These are phyloP conservation scores for Thinocorus orbignyianus DNA, from an alignment of 2,113 vertebrate genomes.

Conservation along the genomic window DNA sequence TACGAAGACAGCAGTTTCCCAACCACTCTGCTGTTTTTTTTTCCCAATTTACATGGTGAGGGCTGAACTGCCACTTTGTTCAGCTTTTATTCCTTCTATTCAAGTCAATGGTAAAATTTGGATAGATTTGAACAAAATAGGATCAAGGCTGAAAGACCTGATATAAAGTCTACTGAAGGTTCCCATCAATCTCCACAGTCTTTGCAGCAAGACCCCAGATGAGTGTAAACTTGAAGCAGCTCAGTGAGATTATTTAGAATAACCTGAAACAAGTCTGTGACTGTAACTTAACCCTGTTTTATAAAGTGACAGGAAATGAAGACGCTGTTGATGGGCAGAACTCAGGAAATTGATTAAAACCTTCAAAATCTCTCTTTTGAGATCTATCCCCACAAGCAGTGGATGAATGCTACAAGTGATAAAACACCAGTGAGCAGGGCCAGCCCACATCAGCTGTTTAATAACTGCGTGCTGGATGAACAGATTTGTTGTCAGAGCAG, in stretches of 20 bases:
- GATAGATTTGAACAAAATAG: not conserved
- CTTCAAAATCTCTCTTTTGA: not conserved
- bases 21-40: not conserved
- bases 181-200: not conserved
- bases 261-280: not conserved
- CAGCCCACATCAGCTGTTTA: not conserved
- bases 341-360: constrained; percentile 33
- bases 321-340: constrained; percentile 18
- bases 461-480: not conserved
- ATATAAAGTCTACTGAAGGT: not conserved
- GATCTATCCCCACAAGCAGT: not conserved
- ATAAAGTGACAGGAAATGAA: constrained; percentile 46
- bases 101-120: not conserved
- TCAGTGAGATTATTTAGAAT: not conserved
- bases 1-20: not conserved
- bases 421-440: not conserved
- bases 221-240: not conserved
- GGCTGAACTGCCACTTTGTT: not conserved
- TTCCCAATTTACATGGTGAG: not conserved
- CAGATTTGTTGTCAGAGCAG: constrained; percentile 1
- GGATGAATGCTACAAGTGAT: not conserved
- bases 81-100: not conserved
- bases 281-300: constrained; percentile 28
- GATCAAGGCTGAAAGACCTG: not conserved
- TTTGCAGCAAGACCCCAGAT: not conserved